phyloP scores from a whole-genome alignment of 2,888 invertebrate genomes.

The Diadegma fenestrale region DNA sequence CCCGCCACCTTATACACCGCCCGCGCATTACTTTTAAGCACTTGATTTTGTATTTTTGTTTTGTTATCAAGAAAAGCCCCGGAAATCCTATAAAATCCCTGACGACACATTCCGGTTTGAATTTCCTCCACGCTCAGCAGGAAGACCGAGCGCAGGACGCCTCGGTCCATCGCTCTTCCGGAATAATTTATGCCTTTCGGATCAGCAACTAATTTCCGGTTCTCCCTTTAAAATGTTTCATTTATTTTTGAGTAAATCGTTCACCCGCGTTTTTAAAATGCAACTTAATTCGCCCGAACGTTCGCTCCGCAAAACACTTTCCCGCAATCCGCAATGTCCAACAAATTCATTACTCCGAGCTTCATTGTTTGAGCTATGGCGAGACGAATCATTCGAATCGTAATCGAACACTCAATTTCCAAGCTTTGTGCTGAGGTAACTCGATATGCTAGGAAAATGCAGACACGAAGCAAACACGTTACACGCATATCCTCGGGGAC shows the following conservation, averaged over 20 bases:
- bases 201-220: background rate
- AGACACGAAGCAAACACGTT: background rate
- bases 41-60: background rate
- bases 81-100: background rate
- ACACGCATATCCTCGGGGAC: conserved; percentile 11
- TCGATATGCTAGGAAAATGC: conserved; percentile 40
- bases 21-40: background rate
- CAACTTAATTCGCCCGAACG: too few relatives aligned
- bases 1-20: background rate
- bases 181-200: background rate
- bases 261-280: background rate
- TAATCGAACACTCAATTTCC: conserved; percentile 3
- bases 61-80: background rate
- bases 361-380: background rate
- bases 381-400: background rate
- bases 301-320: background rate
- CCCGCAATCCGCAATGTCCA: background rate
- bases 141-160: background rate
- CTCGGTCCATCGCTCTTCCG: background rate
- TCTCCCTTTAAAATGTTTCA: background rate
- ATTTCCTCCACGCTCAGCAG: background rate
- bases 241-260: background rate
- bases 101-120: background rate
- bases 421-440: conserved; percentile 11
- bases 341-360: background rate